A percentile compares a stretch with the other conserved stretches of the same genome.
Evolutionary conservation across 2,797 vertebrate species (phyloP).

Genomic region (Poeciliopsis paucimaculata): DNA sequence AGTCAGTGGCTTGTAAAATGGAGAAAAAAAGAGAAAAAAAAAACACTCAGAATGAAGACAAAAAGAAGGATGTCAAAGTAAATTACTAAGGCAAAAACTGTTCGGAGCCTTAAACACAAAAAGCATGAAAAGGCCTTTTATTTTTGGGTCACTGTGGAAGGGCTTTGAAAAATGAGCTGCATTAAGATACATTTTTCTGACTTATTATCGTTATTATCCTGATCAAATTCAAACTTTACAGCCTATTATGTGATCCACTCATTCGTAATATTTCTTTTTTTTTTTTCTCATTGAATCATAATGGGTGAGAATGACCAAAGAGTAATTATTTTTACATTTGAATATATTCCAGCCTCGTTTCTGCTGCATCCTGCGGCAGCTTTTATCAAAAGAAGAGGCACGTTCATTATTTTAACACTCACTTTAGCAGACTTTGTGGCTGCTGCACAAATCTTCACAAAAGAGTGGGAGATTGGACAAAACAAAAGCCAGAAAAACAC

Average conservation of each 20-base stretch:
- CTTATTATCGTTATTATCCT: conserved; percentile 2
- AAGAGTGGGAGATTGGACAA: conserved; percentile 8
- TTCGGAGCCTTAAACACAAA: not conserved
- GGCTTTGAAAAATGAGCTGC: not conserved
- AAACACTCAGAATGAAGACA: not conserved
- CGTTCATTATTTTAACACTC: conserved; percentile 25
- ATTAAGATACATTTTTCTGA: not conserved
- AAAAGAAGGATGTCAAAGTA: not conserved
- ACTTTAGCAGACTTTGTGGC: conserved; percentile 27
- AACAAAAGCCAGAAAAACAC: conserved; percentile 8
- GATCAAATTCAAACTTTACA: not conserved
- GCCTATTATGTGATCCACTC: not conserved
- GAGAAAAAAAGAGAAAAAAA: too few relatives aligned
- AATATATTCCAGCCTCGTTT: not conserved
- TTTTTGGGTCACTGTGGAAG: not conserved
- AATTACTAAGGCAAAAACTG: not conserved
- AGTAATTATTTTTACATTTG: conserved; percentile 4
- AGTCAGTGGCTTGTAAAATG: not conserved
- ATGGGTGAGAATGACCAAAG: conserved; percentile 7
- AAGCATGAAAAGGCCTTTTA: not conserved
- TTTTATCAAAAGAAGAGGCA: conserved; percentile 34
- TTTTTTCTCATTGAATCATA: conserved; percentile 3
- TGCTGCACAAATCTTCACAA: conserved; percentile 25
- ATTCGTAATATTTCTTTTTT: not conserved
- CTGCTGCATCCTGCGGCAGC: not conserved